A percentile compares a stretch with the other conserved stretches of the same genome.
Conservation (phyloP, 2,888 invertebrate genomes). For the Sphaerophoria rueppellii region DNA sequence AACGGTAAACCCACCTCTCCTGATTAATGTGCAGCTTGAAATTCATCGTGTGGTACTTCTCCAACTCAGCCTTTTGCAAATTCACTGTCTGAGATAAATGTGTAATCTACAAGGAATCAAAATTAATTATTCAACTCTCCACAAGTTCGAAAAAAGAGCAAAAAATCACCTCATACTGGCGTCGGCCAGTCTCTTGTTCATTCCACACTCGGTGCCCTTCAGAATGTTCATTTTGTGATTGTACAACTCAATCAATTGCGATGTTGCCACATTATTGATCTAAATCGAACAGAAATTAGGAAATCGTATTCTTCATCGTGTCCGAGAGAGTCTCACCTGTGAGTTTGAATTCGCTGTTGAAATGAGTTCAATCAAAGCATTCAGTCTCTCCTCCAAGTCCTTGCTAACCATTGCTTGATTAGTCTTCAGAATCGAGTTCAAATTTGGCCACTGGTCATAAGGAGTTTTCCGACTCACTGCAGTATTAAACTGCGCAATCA, state of each 20-base stretch:
- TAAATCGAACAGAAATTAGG: slow-evolving; percentile 22
- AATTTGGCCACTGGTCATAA: slow-evolving; percentile 79
- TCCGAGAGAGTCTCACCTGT: slow-evolving; percentile 65
- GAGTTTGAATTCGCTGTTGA: slow-evolving; percentile 77
- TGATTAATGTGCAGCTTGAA: slow-evolving; percentile 80
- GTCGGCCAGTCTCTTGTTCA: slow-evolving; percentile 78
- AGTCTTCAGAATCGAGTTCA: slow-evolving; percentile 78
- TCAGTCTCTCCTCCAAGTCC: slow-evolving; percentile 78
- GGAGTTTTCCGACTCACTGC: slow-evolving; percentile 53
- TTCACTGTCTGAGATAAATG: slow-evolving; percentile 78
- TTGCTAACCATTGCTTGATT: slow-evolving; percentile 79
- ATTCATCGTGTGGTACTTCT: slow-evolving; percentile 79
- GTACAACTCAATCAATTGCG: slow-evolving; percentile 80
- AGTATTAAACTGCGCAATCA: slow-evolving; percentile 75
- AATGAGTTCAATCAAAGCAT: slow-evolving; percentile 78
- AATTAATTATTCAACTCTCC: neutral
- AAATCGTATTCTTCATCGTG: neutral
- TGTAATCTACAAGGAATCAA: slow-evolving; percentile 75
- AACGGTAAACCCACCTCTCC: slow-evolving; percentile 76
- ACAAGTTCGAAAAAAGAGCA: neutral
- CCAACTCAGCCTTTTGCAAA: slow-evolving; percentile 79
- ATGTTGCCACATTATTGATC: slow-evolving; percentile 79
- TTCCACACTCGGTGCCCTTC: slow-evolving; percentile 75
- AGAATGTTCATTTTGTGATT: slow-evolving; percentile 80
- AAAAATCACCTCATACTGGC: slow-evolving; percentile 77